Evolutionary conservation across 1,140 invertebrate genomes (phyloP).

Genomic region (Steinernema khuongi): DNA sequence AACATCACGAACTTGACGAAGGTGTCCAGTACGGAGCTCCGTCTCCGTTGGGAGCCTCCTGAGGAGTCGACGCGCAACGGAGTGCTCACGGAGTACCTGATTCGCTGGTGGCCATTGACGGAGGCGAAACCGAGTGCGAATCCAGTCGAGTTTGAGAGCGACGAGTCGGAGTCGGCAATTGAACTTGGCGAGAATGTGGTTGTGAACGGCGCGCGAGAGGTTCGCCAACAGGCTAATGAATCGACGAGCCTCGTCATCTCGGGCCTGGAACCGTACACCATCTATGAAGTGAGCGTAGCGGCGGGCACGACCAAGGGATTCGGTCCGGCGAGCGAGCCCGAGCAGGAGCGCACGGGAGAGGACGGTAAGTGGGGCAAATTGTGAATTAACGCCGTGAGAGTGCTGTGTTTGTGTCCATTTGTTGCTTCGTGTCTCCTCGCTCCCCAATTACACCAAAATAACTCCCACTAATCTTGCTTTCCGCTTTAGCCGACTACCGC

Average conservation of each 20-base stretch:
- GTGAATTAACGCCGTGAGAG: neutral
- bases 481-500: constrained; percentile 6
- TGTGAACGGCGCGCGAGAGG: neutral
- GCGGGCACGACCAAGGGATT: constrained; percentile 28
- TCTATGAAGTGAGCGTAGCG: constrained; percentile 34
- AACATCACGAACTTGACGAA: constrained; percentile 24
- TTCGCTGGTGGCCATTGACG: neutral
- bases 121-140: neutral
- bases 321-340: constrained; percentile 29
- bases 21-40: constrained; percentile 2
- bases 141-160: neutral
- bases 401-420: neutral
- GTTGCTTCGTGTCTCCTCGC: neutral
- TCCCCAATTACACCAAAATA: neutral
- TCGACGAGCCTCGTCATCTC: neutral
- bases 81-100: constrained; percentile 7
- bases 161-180: neutral
- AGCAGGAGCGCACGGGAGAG: constrained; percentile 26
- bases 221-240: neutral
- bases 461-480: neutral
- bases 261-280: constrained; percentile 29
- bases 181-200: neutral
- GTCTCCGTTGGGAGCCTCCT: constrained; percentile 19
- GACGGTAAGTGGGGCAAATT: constrained; percentile 30
- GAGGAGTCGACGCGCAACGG: constrained; percentile 13